Base-by-base conservation (phyloP, 2,888 invertebrate species). In the Carpatolechia fugitivella region DNA sequence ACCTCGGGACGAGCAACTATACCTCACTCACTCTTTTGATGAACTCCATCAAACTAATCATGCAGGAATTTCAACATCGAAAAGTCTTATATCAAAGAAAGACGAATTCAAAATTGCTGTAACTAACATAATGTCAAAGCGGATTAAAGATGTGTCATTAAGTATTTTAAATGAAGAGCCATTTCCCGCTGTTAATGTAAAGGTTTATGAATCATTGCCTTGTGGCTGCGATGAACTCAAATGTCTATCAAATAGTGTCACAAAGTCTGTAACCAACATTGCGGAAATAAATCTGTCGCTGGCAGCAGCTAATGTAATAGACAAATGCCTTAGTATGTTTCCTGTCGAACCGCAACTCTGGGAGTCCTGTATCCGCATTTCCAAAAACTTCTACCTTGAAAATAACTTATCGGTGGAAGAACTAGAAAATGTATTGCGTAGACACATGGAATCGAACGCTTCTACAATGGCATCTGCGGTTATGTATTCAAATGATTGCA, bases 381-480 rank as follows among this genome's bases (percentile, higher is more conserved):
- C 88, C 0, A 89, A 85, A 60, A 75, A 87, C 62, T 90, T 80
- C 63, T 90, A 78, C 60, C 59, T 89, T 35, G 78, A 84, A 7
- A 87, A 90, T 59, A 65, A 80, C 59, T 67, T 90, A 58, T 74
- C 73, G 13, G 82, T 92, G 56, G 75, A 82, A 8, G 88, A 86
- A 52, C 76, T 93, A 58, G 93, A 93, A 72, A 77, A 75, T 3
- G 84, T 93, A 3, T 78, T 93, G 53, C 72, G 90, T 13, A 91
- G 92, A 58, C 91, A 92, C 55, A 91, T 92, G 84, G 85, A 91
- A 57, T 81, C 85, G 0, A 77, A 90, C 53, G 82, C 85, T 0
- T 76, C 80, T 1, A 81, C 87, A 0, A 85, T 90, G 87, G 88
- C 88, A 1, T 82, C 83, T 0, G 90, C 90, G 1, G 78, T 91